Conservation (phyloP, 1,140 invertebrate genomes). For the Ephestia elutella region DNA sequence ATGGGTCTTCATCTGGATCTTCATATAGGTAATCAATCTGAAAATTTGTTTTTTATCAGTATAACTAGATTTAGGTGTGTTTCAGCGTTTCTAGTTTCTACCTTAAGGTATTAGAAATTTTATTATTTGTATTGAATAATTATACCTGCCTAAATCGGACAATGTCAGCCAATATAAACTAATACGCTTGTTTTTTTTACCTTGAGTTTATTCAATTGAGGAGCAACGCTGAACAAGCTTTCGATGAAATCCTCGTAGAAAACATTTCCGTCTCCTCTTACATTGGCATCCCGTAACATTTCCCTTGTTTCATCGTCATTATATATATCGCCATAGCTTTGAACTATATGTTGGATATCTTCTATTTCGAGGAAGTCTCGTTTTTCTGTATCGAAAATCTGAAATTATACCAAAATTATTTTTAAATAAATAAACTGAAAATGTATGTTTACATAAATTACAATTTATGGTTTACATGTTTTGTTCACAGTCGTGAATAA, state of each 20-base stretch:
- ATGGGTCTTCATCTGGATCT: constrained; percentile 57
- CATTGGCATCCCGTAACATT: constrained; percentile 57
- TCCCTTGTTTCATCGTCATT: constrained; percentile 43
- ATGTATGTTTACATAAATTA: too few relatives aligned
- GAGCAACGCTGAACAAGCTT: constrained; percentile 51
- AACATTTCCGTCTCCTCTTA: constrained; percentile 58
- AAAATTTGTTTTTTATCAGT: constrained; percentile 9
- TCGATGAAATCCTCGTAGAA: constrained; percentile 59
- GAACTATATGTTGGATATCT: constrained; percentile 49
- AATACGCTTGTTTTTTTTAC: too few relatives aligned
- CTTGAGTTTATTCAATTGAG: constrained; percentile 47
- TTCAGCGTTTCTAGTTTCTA: too few relatives aligned
- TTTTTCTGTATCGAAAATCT: constrained; percentile 65
- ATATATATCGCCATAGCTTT: constrained; percentile 40
- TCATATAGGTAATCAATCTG: constrained; percentile 55
- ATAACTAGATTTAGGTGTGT: background rate
- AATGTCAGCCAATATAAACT: too few relatives aligned
- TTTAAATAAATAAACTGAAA: background rate
- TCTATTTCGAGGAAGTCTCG: constrained; percentile 54
- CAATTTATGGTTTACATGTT: too few relatives aligned
- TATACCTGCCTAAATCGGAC: too few relatives aligned
- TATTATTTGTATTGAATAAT: background rate
- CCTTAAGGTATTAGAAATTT: too few relatives aligned
- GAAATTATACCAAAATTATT: constrained; percentile 7
- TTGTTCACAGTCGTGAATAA: too few relatives aligned